Conservation (phyloP, 2,797 vertebrate species). For the Cottoperca gobio region DNA sequence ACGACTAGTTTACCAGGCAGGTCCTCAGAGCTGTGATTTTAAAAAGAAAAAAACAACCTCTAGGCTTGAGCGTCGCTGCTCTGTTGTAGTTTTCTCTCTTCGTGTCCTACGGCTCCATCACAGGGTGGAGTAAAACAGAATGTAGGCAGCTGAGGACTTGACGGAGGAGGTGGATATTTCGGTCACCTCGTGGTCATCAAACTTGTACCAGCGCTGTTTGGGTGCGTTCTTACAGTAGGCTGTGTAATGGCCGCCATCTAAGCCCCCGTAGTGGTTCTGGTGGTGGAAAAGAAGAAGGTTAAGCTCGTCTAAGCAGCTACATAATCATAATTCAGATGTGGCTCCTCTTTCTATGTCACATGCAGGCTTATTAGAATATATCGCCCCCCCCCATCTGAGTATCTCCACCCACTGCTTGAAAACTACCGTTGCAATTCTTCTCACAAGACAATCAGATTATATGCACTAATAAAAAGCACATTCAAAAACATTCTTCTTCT, state of each 20-base stretch:
- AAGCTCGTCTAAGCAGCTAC: rapidly evolving
- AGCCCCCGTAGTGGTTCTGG: constrained; percentile 97
- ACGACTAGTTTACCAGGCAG: constrained; percentile 37
- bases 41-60: constrained; percentile 39
- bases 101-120: constrained; percentile 75
- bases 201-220: constrained; percentile 96
- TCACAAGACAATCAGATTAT: too few relatives aligned
- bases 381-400: too few relatives aligned
- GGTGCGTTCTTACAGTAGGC: constrained; percentile 94
- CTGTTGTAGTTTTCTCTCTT: constrained; percentile 59
- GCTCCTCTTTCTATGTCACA: too few relatives aligned
- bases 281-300: constrained; percentile 8
- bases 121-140: constrained; percentile 95
- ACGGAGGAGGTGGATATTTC: constrained; percentile 93
- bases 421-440: too few relatives aligned
- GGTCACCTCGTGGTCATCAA: constrained; percentile 96
- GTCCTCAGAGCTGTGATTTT: constrained; percentile 59
- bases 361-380: too few relatives aligned
- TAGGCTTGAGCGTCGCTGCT: constrained; percentile 31
- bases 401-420: too few relatives aligned
- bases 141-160: constrained; percentile 97
- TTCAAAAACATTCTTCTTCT: neutral
- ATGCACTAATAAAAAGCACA: neutral
- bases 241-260: constrained; percentile 98
- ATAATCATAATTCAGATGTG: too few relatives aligned